Percentiles rank a stretch among this genome's conserved stretches.
These are phyloP conservation scores for Seira sanloemensis DNA, from an alignment of 2,888 invertebrate species.

Conservation along the genomic window DNA sequence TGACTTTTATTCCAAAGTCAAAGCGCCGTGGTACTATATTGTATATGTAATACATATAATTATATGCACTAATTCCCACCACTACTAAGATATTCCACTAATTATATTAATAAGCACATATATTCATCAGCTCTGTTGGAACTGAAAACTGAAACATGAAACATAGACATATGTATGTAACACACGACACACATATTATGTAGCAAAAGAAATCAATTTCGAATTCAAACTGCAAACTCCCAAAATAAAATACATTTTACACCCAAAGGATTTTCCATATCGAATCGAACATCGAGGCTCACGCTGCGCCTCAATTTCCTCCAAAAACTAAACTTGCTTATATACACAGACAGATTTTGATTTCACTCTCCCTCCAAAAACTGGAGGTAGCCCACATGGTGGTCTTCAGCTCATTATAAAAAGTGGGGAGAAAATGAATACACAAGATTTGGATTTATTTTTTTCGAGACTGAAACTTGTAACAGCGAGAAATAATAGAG, in stretches of 20 bases:
- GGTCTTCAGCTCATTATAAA: not conserved
- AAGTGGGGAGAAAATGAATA: not conserved
- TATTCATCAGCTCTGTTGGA: not conserved
- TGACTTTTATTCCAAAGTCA: not conserved
- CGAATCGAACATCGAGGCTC: not conserved
- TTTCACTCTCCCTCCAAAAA: not conserved
- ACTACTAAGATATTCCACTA: not conserved
- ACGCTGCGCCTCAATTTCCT: slow-evolving; percentile 6
- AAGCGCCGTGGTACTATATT: not conserved
- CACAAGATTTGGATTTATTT: not conserved
- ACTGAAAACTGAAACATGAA: too few relatives aligned
- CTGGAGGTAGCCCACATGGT: not conserved
- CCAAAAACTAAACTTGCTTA: not conserved
- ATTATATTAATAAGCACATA: not conserved
- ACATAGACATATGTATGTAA: too few relatives aligned
- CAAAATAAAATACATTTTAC: not conserved
- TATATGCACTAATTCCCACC: slow-evolving; percentile 13
- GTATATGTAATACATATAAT: not conserved
- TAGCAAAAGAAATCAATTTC: slow-evolving; percentile 9
- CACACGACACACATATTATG: too few relatives aligned
- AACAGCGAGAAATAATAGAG: too few relatives aligned
- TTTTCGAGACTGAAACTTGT: not conserved
- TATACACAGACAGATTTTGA: not conserved
- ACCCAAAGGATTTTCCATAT: not conserved
- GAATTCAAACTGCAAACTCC: not conserved